Evolutionary conservation across 2,888 invertebrate genomes (phyloP).

Genomic region (Diabrotica balteata): DNA sequence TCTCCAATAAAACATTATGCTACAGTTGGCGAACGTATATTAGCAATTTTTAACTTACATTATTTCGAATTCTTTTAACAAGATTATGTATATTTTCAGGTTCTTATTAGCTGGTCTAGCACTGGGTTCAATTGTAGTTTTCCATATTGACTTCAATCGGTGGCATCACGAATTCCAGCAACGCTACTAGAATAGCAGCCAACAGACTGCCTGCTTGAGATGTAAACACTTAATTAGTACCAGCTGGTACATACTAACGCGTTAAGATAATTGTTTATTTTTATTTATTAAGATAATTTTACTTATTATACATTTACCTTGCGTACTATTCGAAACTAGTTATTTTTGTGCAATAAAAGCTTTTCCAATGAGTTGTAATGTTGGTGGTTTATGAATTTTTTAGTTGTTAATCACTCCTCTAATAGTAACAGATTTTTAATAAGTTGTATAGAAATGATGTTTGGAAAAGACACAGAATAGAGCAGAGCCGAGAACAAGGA

Average conservation of each 20-base stretch:
- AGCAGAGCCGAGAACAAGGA: no score
- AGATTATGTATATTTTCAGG: slow-evolving; percentile 64
- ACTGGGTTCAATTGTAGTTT: slow-evolving; percentile 97
- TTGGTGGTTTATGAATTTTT: no score
- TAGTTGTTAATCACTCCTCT: no score
- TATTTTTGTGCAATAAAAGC: slow-evolving; percentile 36
- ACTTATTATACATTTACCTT: slow-evolving; percentile 2
- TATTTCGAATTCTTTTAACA: no score
- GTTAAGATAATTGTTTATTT: slow-evolving; percentile 27
- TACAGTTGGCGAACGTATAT: no score
- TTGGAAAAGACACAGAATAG: no score
- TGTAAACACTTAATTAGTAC: slow-evolving; percentile 14
- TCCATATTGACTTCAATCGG: slow-evolving; percentile 99
- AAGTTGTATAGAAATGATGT: no score
- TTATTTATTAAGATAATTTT: slow-evolving; percentile 26
- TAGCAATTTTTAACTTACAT: no score
- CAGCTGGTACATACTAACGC: slow-evolving; percentile 19
- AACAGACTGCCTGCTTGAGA: not conserved
- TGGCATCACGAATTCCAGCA: slow-evolving; percentile 98
- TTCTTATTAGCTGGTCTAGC: slow-evolving; percentile 96
- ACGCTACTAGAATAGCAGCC: slow-evolving; percentile 69
- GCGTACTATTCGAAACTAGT: slow-evolving; percentile 14
- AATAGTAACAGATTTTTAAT: no score
- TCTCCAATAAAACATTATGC: no score
- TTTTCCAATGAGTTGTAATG: slow-evolving; percentile 18